Percentiles rank a stretch among this genome's conserved stretches.
These are phyloP conservation scores for Aporophyla lueneburgensis DNA, from an alignment of 2,888 invertebrate genomes.

Conservation along the genomic window DNA sequence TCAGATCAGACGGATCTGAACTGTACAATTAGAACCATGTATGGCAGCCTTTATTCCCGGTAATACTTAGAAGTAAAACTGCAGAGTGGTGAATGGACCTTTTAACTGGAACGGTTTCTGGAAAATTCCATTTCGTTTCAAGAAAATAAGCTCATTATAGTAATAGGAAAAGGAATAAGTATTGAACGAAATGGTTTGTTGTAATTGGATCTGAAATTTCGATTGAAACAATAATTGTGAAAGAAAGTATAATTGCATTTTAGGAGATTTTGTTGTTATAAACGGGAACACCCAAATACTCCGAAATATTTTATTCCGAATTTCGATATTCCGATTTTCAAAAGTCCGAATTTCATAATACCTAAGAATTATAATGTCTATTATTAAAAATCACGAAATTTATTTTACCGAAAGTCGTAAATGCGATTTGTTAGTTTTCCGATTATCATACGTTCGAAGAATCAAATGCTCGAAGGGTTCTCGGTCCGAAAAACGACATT, in stretches of 20 bases:
- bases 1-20: background rate
- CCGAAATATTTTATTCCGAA: no score
- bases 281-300: no score
- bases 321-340: no score
- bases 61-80: constrained; percentile 9
- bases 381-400: no score
- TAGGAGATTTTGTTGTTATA: background rate
- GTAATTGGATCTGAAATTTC: constrained; percentile 13
- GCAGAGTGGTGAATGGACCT: background rate
- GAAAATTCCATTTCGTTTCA: constrained; percentile 24
- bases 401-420: no score
- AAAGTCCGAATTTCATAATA: no score
- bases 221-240: constrained; percentile 9
- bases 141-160: constrained; percentile 42
- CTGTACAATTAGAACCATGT: no score
- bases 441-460: no score
- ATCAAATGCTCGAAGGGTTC: no score
- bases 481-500: no score
- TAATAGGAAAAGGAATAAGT: constrained; percentile 18
- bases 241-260: constrained; percentile 29
- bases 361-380: no score
- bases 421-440: no score
- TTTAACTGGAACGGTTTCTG: constrained; percentile 16
- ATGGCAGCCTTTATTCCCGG: background rate
- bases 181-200: constrained; percentile 20